Evolutionary conservation across 2,797 vertebrate species (phyloP), one percentile per base, ranked within the genome.

Genomic region (Mormyrops boulengeri): DNA sequence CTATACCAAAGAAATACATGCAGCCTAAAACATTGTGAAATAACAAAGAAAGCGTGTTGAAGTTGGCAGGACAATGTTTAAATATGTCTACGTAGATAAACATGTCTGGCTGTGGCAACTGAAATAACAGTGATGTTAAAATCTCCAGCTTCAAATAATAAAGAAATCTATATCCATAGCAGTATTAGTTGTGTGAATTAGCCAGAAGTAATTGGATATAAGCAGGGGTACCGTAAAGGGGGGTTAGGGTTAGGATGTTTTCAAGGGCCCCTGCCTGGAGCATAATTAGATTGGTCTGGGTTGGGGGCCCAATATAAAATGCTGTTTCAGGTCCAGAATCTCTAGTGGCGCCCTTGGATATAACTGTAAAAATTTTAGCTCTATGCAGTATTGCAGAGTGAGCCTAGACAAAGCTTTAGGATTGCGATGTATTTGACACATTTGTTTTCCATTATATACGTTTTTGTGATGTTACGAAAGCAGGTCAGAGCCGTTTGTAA

Each of bases 11-110:
- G 60, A 3, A 30, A 66, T 66, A 66, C 60, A 30, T 66, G 22
- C 22, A 26, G 3, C 8, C 60, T 66, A 26, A 30, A 66, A 8
- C 8, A 62, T 11, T 66, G 60, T 30, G 60, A 34, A 34, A 38
- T 80, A 19, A 41, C 17, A 17, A n/a, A 80, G 38, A 80, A 80
- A 44, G 5, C 0, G 17, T 80, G 73, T n/a, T n/a, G 19, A 80
- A 80, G 12, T 5, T 73, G 34, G 11, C 26, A 17, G 38, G 38
- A 44, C 41, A 17, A 7, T 38, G 4, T 4, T 19, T 80, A 80
- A 80, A 44, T 80, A 80, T 44, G 34, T 19, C 73, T n/a, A 8
- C 0, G 2, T 19, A n/a, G 90, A 90, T 88, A 88, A 49, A 85
- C 41, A 60, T 30, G 55, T 77, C 53, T 3, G n/a, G 26, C n/a